phyloP scores from a whole-genome alignment of 1,140 invertebrate species.

The Bombyx mori region DNA sequence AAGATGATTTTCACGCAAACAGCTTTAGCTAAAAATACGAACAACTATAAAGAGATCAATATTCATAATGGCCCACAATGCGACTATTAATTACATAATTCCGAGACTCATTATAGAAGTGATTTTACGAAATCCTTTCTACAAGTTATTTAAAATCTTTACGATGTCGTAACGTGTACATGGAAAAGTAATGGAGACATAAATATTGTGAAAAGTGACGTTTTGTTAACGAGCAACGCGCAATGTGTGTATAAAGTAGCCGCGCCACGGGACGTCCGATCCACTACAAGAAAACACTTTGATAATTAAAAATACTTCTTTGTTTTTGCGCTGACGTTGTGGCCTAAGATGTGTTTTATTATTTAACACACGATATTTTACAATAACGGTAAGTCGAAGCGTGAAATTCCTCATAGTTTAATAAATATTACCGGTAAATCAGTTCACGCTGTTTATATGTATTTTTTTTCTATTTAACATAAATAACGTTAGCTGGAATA shows the following conservation, averaged over 20 bases:
- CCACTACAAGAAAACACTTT: slow-evolving; percentile 34
- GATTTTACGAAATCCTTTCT: background rate
- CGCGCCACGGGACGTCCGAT: slow-evolving; percentile 36
- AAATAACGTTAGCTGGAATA: too few species aligned
- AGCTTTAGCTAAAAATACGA: too few species aligned
- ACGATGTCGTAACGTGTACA: slow-evolving; percentile 43
- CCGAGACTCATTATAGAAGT: background rate
- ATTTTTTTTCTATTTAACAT: too few species aligned
- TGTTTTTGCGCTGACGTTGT: slow-evolving; percentile 48
- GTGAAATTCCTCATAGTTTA: slow-evolving; percentile 17
- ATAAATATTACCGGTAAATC: slow-evolving; percentile 18
- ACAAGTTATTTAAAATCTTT: slow-evolving; percentile 18
- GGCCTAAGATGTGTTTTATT: slow-evolving; percentile 47
- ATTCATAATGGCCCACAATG: too few species aligned
- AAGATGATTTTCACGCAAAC: too few species aligned
- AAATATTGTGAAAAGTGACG: slow-evolving; percentile 65
- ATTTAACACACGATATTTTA: slow-evolving; percentile 37
- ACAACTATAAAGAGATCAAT: too few species aligned
- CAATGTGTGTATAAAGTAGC: slow-evolving; percentile 57
- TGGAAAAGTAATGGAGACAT: slow-evolving; percentile 65
- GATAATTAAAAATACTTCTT: slow-evolving; percentile 58
- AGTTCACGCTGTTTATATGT: slow-evolving; percentile 14
- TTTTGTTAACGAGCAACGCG: slow-evolving; percentile 56
- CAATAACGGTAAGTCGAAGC: slow-evolving; percentile 14
- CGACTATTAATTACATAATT: background rate